Conservation (phyloP, 1,140 invertebrate genomes). For the Planococcus citri region DNA sequence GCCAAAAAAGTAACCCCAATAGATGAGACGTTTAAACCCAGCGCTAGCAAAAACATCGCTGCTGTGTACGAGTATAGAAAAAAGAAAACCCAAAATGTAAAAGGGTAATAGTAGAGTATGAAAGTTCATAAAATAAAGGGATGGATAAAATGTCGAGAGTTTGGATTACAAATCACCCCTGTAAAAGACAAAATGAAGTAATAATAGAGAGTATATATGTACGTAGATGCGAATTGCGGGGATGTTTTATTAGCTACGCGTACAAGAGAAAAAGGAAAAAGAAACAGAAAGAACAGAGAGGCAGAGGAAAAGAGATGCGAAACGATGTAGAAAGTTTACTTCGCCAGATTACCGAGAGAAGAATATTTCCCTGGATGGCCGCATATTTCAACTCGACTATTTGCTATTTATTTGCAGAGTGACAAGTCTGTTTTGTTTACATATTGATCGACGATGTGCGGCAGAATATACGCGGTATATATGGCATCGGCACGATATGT, state of each 20-base stretch:
- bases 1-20: no score
- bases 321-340: neutral
- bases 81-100: neutral
- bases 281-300: neutral
- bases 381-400: neutral
- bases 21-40: no score
- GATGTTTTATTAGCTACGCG: neutral
- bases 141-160: neutral
- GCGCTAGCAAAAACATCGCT: no score
- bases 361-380: neutral
- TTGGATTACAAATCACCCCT: slow-evolving; percentile 6
- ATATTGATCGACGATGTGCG: neutral
- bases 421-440: slow-evolving; percentile 2
- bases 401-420: slow-evolving; percentile 2
- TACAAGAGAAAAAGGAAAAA: neutral
- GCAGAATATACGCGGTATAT: no score
- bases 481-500: neutral
- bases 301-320: neutral
- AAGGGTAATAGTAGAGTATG: neutral
- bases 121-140: slow-evolving; percentile 7
- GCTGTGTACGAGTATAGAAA: no score
- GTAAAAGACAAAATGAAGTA: slow-evolving; percentile 8
- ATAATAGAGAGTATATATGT: neutral
- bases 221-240: neutral
- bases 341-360: neutral